phyloP scores from a whole-genome alignment of 1,140 invertebrate species.

The Steinernema khuongi region DNA sequence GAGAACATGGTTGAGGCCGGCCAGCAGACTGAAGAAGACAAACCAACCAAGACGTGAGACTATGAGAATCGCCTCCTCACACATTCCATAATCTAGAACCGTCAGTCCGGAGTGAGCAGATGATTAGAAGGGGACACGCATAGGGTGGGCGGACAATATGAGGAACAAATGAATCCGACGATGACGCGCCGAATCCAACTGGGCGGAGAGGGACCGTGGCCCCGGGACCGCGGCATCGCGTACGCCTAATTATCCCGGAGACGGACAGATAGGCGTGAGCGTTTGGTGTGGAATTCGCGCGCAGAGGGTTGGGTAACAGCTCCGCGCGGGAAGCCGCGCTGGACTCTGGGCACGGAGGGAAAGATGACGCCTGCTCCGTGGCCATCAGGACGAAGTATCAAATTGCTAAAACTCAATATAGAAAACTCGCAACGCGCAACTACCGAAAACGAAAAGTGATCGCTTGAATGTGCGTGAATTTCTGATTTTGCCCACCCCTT shows the following conservation, averaged over 20 bases:
- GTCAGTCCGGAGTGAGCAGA: not conserved
- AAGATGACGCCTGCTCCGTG: slow-evolving; percentile 13
- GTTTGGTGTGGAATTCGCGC: too few species aligned
- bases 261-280: not conserved
- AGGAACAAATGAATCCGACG: too few species aligned
- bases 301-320: too few species aligned
- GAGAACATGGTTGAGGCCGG: slow-evolving; percentile 48
- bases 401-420: slow-evolving; percentile 4
- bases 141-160: not conserved
- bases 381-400: slow-evolving; percentile 14
- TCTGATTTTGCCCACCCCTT: not conserved
- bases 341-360: not conserved
- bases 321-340: not conserved
- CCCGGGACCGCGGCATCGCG: too few species aligned
- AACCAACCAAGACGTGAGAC: not conserved
- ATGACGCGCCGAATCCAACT: too few species aligned
- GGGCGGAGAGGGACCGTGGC: too few species aligned
- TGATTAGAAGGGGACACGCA: not conserved
- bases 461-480: not conserved
- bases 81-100: slow-evolving; percentile 4
- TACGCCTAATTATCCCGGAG: not conserved
- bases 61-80: not conserved
- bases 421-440: slow-evolving; percentile 4
- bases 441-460: slow-evolving; percentile 9
- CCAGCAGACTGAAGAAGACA: not conserved